phyloP scores from a whole-genome alignment of 1,140 invertebrate species.

The Leptopilina boulardi region DNA sequence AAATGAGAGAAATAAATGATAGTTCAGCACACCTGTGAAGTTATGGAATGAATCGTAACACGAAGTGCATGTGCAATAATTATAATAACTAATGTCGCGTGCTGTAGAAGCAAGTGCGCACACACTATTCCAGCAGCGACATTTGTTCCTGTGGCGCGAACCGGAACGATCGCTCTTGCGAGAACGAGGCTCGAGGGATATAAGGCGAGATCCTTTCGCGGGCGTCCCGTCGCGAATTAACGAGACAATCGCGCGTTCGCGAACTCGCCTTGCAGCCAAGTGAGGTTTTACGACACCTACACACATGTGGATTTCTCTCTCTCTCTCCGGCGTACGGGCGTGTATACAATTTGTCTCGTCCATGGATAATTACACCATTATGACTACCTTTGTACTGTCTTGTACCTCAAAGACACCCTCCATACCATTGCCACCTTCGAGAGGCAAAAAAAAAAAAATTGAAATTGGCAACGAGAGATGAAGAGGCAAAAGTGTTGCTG shows the following conservation, averaged over 20 bases:
- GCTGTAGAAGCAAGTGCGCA: slow-evolving; percentile 29
- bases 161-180: neutral
- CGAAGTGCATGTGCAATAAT: slow-evolving; percentile 24
- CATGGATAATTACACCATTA: slow-evolving; percentile 72
- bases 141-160: slow-evolving; percentile 42
- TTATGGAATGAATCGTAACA: neutral
- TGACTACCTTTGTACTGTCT: slow-evolving; percentile 55
- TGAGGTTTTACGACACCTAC: slow-evolving; percentile 58
- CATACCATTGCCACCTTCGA: slow-evolving; percentile 7
- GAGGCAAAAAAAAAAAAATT: neutral
- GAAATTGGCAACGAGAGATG: neutral
- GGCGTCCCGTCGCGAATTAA: slow-evolving; percentile 64
- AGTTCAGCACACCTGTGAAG: slow-evolving; percentile 11
- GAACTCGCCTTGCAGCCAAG: slow-evolving; percentile 51
- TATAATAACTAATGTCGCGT: slow-evolving; percentile 47
- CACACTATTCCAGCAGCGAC: slow-evolving; percentile 33
- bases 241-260: slow-evolving; percentile 63
- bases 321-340: slow-evolving; percentile 54
- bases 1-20: neutral
- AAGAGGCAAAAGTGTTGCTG: neutral
- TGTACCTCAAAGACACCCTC: slow-evolving; percentile 24
- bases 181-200: slow-evolving; percentile 30
- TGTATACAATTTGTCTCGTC: slow-evolving; percentile 74
- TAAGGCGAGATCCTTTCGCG: slow-evolving; percentile 39
- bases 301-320: slow-evolving; percentile 43